These are phyloP conservation scores for Cepaea nemoralis DNA, from an alignment of 1,140 invertebrate genomes.

Conservation along the genomic window DNA sequence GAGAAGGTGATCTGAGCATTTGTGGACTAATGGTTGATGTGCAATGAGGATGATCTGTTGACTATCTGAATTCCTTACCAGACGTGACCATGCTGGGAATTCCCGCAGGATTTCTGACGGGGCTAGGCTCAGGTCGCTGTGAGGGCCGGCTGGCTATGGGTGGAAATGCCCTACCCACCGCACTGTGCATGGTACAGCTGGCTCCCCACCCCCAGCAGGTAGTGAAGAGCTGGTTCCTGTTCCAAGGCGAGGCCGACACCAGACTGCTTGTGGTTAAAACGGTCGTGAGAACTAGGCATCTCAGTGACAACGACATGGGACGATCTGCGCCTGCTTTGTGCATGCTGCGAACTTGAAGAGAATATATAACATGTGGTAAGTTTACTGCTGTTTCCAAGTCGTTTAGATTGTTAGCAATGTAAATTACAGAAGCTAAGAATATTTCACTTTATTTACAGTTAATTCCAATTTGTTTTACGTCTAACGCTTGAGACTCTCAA, in stretches of 20 bases:
- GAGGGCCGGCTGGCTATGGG: not conserved
- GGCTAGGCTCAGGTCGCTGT: not conserved
- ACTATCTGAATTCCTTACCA: not conserved
- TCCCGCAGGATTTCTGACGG: not conserved
- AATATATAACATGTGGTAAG: too few species aligned
- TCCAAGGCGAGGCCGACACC: not conserved
- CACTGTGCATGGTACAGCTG: conserved; percentile 5
- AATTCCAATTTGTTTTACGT: too few species aligned
- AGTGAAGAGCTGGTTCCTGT: not conserved
- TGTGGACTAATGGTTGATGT: too few species aligned
- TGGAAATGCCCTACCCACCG: not conserved
- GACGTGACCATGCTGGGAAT: conserved; percentile 3
- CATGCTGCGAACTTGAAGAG: conserved; percentile 10
- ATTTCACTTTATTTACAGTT: too few species aligned
- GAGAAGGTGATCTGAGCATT: too few species aligned
- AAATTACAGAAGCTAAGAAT: too few species aligned
- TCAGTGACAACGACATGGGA: not conserved
- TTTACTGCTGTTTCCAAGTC: too few species aligned
- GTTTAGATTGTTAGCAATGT: too few species aligned
- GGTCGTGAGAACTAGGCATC: not conserved
- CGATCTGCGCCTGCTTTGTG: conserved; percentile 19
- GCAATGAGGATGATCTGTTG: too few species aligned
- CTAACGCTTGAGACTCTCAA: too few species aligned
- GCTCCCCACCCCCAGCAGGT: conserved; percentile 18
- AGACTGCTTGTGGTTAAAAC: not conserved